Base-by-base conservation (phyloP, 2,113 vertebrate genomes). In the Orientallactaga bullata region DNA sequence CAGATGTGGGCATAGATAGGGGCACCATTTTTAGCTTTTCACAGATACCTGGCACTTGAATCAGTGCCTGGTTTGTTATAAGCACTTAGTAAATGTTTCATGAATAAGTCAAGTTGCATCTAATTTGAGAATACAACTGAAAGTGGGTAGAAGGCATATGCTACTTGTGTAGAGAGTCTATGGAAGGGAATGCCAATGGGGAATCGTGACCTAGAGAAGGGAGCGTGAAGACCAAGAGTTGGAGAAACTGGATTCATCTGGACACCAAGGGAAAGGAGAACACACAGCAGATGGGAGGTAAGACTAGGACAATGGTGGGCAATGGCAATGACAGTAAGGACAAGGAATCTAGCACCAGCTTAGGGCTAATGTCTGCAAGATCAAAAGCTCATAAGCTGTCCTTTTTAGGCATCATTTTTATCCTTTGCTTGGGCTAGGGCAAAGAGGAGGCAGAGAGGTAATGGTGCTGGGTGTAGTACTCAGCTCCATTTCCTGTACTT, bases 401-500 rank as follows among this genome's bases (percentile, higher is more conserved):
- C 32, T n/a, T 26, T 61, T n/a, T 4, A 55, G 47, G 7, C 4
- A 39, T 20, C 26, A 24, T 60, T 58, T 65, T 76, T 42, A n/a
- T 23, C 63, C 28, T 86, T 61, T 72, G 16, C 5, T 55, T 37
- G 28, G 65, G 17, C 3, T 28, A n/a, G 42, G 20, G 63, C 81
- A 37, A 16, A 0, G 1, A 63, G 11, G 28, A 94, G 42, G 66
- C n/a, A 72, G 37, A 10, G 4, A 26, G 58, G 24, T 35, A 30
- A 71, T 69, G 65, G 23, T 23, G 15, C 18, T 5, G 13, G 51
- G 24, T 42, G 28, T 18, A 37, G 1, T 24, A 3, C 35, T 73
- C 0, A 0, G 37, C 26, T 28, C 47, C 72, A 5, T 0, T 58
- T 77, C 9, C 12, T 47, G 9, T 21, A 30, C 10, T 21, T 60